phyloP scores from a whole-genome alignment of 2,797 vertebrate species.

The Siniperca scherzeri region DNA sequence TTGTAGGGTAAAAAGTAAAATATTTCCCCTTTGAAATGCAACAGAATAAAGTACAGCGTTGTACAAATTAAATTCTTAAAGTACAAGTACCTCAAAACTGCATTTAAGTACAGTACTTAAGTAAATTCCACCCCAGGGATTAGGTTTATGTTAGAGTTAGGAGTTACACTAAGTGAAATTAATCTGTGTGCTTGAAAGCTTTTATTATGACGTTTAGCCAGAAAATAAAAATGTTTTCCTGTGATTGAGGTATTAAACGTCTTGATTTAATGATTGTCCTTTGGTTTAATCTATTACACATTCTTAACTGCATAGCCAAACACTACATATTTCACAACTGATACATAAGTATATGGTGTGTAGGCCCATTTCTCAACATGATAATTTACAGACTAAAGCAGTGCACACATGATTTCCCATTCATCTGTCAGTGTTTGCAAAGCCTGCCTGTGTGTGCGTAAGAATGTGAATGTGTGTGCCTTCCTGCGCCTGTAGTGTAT shows the following conservation, averaged over 20 bases:
- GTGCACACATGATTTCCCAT: conserved; percentile 16
- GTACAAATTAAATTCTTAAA: not conserved
- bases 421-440: conserved; percentile 20
- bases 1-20: too few species aligned
- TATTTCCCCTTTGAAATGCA: not conserved
- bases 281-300: not conserved
- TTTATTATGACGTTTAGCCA: not conserved
- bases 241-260: not conserved
- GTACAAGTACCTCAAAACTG: not conserved
- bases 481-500: not conserved
- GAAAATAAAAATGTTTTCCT: not conserved
- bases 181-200: not conserved
- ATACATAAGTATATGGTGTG: not conserved
- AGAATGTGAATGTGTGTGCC: conserved; percentile 16
- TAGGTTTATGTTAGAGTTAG: too few species aligned
- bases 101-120: not conserved
- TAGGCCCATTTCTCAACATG: not conserved
- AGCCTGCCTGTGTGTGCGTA: conserved; percentile 23
- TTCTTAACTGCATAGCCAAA: not conserved
- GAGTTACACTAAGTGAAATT: not conserved
- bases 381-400: conserved; percentile 3
- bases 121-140: not conserved
- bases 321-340: conserved; percentile 6
- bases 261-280: not conserved
- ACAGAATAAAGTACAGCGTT: not conserved